Percentiles rank a stretch among this genome's conserved stretches.
Evolutionary conservation across 2,113 vertebrate genomes (phyloP).

Genomic region (Polypterus senegalus): DNA sequence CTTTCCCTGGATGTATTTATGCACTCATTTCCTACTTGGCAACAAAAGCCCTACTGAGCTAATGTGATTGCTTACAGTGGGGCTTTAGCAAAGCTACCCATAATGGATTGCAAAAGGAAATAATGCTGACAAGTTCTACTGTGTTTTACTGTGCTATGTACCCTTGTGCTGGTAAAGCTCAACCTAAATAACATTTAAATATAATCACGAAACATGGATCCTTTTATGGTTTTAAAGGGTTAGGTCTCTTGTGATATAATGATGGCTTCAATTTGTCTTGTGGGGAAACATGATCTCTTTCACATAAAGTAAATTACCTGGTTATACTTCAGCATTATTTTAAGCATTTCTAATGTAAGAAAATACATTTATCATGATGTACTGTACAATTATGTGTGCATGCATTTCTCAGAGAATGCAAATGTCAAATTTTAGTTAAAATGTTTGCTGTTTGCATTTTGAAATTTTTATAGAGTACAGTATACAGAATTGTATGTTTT

Average conservation of each 20-base stretch:
- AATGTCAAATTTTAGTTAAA: too few relatives aligned
- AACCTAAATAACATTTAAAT: constrained; percentile 8
- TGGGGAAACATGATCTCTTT: not conserved
- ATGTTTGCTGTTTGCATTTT: too few relatives aligned
- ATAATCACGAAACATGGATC: not conserved
- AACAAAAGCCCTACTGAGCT: constrained; percentile 13
- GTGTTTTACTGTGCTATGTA: constrained; percentile 9
- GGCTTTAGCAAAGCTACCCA: constrained; percentile 3
- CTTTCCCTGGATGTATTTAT: constrained; percentile 11
- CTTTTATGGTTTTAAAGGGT: not conserved
- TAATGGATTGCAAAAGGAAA: constrained; percentile 14
- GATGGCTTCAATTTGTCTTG: not conserved
- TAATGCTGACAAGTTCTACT: constrained; percentile 6
- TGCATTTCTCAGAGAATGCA: too few relatives aligned
- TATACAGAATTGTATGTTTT: too few relatives aligned
- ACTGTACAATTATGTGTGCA: too few relatives aligned
- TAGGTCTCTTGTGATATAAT: not conserved
- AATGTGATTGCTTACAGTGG: constrained; percentile 16
- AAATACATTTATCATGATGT: too few relatives aligned
- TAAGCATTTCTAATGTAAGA: too few relatives aligned
- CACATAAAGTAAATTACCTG: not conserved
- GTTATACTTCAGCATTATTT: not conserved
- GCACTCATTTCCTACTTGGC: constrained; percentile 9
- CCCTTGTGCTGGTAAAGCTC: constrained; percentile 5
- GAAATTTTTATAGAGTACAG: too few relatives aligned